These are phyloP conservation scores for Incurvaria masculella DNA, from an alignment of 2,888 invertebrate genomes.

Conservation along the genomic window DNA sequence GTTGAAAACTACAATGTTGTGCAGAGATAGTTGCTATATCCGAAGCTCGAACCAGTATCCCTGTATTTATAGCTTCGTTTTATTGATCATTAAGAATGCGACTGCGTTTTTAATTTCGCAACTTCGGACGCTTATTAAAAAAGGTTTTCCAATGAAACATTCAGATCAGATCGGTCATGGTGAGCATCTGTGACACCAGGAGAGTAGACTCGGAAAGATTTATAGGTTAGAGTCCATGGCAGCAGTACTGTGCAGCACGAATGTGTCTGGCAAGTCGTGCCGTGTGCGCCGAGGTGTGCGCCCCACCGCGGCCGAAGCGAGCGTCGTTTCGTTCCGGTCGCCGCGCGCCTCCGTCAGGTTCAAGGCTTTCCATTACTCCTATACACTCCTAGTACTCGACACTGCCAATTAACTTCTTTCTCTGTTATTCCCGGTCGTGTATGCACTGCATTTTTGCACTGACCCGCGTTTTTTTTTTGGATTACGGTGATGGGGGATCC, in stretches of 20 bases:
- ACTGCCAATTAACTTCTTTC: neutral
- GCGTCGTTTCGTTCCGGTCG: constrained; percentile 45
- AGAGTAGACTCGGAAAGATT: too few relatives aligned
- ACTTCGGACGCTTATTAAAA: too few relatives aligned
- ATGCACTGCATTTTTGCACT: neutral
- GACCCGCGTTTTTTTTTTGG: neutral
- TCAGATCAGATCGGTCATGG: too few relatives aligned
- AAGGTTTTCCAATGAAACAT: too few relatives aligned
- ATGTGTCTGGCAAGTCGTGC: neutral
- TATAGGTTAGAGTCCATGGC: too few relatives aligned
- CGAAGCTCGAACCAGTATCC: neutral
- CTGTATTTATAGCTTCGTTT: neutral
- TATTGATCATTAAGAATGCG: too few relatives aligned
- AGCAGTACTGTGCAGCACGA: too few relatives aligned
- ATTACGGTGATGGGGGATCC: neutral
- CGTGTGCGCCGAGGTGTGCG: neutral
- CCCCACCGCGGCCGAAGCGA: neutral
- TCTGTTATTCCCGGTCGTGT: neutral
- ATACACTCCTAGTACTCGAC: neutral
- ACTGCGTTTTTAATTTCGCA: too few relatives aligned
- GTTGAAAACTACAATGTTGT: neutral
- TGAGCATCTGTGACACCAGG: too few relatives aligned
- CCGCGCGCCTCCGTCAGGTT: constrained; percentile 53
- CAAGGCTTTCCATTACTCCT: constrained; percentile 34
- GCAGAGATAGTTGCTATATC: neutral